Evolutionary conservation across 2,888 invertebrate species (phyloP).

Genomic region (Campopleginae sp.): DNA sequence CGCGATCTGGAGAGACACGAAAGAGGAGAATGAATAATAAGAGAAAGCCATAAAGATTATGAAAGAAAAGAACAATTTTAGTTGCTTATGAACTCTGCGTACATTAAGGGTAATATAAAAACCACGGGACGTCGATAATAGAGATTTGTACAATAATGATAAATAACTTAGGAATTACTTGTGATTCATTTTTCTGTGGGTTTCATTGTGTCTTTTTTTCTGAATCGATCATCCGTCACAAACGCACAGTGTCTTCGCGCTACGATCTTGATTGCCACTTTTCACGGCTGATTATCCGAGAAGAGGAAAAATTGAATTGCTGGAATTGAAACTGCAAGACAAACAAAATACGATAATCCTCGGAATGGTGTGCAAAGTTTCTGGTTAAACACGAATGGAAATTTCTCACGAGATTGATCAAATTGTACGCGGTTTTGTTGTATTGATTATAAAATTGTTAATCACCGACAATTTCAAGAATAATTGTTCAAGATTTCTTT

Average conservation of each 20-base stretch:
- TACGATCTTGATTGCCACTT: constrained; percentile 1
- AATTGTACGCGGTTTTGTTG: constrained; percentile 15
- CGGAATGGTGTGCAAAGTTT: not conserved
- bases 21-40: constrained; percentile 7
- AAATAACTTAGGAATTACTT: constrained; percentile 79
- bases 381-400: constrained; percentile 26
- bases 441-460: constrained; percentile 22
- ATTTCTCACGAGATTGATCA: constrained; percentile 28
- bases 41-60: constrained; percentile 36
- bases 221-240: constrained; percentile 8
- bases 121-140: constrained; percentile 70
- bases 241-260: constrained; percentile 18
- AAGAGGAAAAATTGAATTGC: not conserved
- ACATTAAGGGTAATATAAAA: constrained; percentile 73
- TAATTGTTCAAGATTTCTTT: constrained; percentile 18
- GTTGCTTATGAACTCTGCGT: constrained; percentile 64
- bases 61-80: constrained; percentile 61
- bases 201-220: constrained; percentile 27
- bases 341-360: constrained; percentile 3
- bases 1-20: not conserved
- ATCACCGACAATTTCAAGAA: constrained; percentile 37
- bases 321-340: not conserved
- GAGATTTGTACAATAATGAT: constrained; percentile 77
- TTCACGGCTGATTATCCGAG: not conserved
- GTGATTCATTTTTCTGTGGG: constrained; percentile 27